Percentiles rank a stretch among this genome's conserved stretches.
phyloP scores from a whole-genome alignment of 2,113 vertebrate species.

The Bambusicola thoracicus region DNA sequence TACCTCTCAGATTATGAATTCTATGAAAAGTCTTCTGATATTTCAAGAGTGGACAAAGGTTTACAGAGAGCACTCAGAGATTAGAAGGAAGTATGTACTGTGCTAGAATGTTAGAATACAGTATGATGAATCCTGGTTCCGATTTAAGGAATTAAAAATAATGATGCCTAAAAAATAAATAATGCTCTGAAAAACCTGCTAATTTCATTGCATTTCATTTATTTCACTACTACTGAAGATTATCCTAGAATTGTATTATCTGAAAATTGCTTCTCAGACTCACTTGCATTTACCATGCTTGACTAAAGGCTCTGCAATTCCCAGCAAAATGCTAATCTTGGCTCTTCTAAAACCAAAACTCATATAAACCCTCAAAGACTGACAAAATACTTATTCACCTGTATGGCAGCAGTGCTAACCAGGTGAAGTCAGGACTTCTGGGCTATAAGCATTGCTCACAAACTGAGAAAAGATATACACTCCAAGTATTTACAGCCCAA shows the following conservation, averaged over 20 bases:
- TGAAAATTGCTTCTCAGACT: background rate
- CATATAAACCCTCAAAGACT: background rate
- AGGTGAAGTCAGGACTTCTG: background rate
- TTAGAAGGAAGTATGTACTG: background rate
- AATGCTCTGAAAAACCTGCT: background rate
- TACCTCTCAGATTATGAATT: background rate
- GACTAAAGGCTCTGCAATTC: background rate
- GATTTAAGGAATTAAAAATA: background rate
- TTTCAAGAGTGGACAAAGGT: background rate
- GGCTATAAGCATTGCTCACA: fast-evolving
- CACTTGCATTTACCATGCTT: background rate
- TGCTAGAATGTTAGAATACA: background rate
- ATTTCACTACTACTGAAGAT: background rate
- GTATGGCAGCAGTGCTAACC: background rate
- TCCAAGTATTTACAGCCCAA: background rate
- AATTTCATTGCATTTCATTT: background rate
- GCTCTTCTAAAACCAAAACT: background rate
- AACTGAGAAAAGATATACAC: background rate
- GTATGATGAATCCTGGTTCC: background rate
- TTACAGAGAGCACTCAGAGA: background rate
- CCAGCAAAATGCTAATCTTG: background rate
- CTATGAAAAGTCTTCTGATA: background rate
- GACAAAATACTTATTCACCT: background rate
- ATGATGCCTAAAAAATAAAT: background rate
- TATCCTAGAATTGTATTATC: background rate